phyloP scores from a whole-genome alignment of 2,797 vertebrate species.

The Bradypus variegatus region DNA sequence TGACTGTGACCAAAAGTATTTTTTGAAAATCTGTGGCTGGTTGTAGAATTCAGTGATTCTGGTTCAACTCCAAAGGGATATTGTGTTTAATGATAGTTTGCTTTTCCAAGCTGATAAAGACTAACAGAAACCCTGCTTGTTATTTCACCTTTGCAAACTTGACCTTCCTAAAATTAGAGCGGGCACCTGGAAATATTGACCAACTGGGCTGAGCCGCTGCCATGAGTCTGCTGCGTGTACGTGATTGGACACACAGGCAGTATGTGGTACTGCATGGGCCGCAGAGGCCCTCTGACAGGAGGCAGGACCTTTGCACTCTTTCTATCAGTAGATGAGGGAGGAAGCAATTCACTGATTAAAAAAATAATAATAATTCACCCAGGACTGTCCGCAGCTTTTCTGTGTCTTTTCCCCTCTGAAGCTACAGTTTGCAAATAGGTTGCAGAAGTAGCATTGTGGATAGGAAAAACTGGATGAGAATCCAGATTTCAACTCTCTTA shows the following conservation, averaged over 20 bases:
- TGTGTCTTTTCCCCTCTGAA: conserved; percentile 13
- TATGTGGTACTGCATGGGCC: conserved; percentile 19
- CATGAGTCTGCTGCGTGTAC: conserved; percentile 42
- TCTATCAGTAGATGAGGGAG: conserved; percentile 48
- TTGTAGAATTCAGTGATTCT: conserved; percentile 36
- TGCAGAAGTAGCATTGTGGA: neutral
- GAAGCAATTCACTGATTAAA: conserved; percentile 40
- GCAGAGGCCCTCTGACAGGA: conserved; percentile 53
- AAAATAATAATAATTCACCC: conserved; percentile 47
- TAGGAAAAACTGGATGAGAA: neutral
- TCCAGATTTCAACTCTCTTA: conserved; percentile 20
- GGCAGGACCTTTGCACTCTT: conserved; percentile 67
- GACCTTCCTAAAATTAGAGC: conserved; percentile 71
- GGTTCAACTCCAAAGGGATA: conserved; percentile 61
- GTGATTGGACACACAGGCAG: conserved; percentile 45
- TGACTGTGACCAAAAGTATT: conserved; percentile 31
- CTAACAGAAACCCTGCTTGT: conserved; percentile 63
- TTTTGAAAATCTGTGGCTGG: conserved; percentile 37
- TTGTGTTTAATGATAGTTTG: conserved; percentile 61
- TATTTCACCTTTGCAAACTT: conserved; percentile 70
- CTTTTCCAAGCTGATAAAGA: conserved; percentile 60
- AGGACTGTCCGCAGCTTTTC: conserved; percentile 35
- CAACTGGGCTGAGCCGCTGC: conserved; percentile 60
- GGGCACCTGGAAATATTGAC: conserved; percentile 73
- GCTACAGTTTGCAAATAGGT: neutral